phyloP scores from a whole-genome alignment of 2,797 vertebrate genomes.

The Peromyscus melanophrys region DNA sequence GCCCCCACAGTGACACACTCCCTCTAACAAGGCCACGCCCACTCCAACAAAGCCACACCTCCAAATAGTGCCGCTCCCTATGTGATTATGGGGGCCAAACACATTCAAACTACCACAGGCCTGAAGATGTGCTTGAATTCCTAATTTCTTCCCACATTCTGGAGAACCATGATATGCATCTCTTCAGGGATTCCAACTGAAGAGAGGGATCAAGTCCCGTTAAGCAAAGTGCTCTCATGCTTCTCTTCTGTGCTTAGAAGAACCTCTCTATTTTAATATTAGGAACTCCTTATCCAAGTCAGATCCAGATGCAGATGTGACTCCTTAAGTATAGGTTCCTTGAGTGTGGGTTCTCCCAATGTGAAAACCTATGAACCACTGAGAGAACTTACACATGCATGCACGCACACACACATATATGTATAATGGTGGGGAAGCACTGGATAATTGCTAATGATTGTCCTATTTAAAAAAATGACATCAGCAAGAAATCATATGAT shows the following conservation, averaged over 20 bases:
- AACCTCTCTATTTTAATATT: neutral
- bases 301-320: neutral
- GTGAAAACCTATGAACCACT: neutral
- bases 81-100: no score
- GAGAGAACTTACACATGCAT: neutral
- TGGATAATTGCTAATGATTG: neutral
- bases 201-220: neutral
- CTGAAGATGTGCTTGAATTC: neutral
- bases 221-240: neutral
- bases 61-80: no score
- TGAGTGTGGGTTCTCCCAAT: neutral
- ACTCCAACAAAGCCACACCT: no score
- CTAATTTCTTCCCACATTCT: neutral
- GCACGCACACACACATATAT: rapidly evolving
- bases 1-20: no score
- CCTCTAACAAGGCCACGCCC: no score
- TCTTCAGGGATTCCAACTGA: neutral
- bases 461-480: neutral
- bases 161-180: neutral
- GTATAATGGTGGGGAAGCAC: neutral
- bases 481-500: neutral
- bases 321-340: neutral
- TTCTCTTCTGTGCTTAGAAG: neutral
- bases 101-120: no score
- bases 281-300: neutral